A percentile compares a stretch with the other conserved stretches of the same genome.
Conservation (phyloP, 2,888 invertebrate species). For the Tenthredo mesomela region DNA sequence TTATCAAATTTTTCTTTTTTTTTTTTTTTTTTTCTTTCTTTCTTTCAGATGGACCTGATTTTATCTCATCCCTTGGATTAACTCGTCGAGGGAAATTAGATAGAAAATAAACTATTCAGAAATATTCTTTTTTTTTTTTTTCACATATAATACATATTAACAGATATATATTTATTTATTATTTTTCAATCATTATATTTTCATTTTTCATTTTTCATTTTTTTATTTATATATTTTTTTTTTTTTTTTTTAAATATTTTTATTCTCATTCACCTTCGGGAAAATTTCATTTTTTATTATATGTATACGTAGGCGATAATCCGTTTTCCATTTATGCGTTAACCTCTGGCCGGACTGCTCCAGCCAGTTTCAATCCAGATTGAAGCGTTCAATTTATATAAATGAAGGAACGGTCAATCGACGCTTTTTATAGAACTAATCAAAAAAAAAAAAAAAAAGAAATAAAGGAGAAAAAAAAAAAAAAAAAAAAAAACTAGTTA, state of each 20-base stretch:
- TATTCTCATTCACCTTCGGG: too few species aligned
- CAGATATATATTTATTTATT: background rate
- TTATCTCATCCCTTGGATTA: conserved; percentile 54
- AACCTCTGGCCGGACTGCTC: background rate
- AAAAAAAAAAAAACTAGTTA: background rate
- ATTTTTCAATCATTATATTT: background rate
- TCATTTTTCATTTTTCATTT: too few species aligned
- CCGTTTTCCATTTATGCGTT: too few species aligned
- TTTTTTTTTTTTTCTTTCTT: background rate
- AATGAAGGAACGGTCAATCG: background rate
- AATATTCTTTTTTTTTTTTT: background rate
- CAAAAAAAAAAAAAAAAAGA: too few species aligned
- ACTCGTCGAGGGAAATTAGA: conserved; percentile 46
- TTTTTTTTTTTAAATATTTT: too few species aligned
- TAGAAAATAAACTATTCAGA: background rate
- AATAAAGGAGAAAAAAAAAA: background rate
- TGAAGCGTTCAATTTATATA: conserved; percentile 14
- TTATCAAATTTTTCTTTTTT: background rate
- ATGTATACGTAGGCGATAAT: too few species aligned
- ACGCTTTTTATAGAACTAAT: background rate
- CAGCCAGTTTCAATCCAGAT: background rate
- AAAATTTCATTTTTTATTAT: too few species aligned
- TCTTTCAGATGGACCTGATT: conserved; percentile 67
- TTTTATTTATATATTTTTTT: background rate
- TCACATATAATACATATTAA: background rate